Conservation (phyloP, 2,797 vertebrate genomes). For the Australoheros facetus region DNA sequence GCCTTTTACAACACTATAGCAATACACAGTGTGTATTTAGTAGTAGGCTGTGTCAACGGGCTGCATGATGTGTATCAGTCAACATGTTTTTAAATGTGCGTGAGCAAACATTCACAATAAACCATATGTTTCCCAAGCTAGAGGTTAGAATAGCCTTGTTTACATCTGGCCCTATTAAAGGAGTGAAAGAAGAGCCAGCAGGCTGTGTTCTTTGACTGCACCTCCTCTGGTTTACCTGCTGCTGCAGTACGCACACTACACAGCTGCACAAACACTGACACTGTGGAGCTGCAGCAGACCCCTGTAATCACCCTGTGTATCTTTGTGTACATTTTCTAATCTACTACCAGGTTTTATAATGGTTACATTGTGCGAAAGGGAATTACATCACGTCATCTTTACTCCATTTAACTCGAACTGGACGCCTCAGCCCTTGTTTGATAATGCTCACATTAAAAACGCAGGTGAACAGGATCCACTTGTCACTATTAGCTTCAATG, state of each 20-base stretch:
- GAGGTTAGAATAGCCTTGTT: slow-evolving; percentile 57
- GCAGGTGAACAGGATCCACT: neutral
- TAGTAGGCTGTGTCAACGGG: slow-evolving; percentile 73
- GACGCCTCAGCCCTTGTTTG: neutral
- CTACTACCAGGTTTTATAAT: slow-evolving; percentile 41
- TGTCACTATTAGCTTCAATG: neutral
- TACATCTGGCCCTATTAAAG: slow-evolving; percentile 52
- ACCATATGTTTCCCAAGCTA: slow-evolving; percentile 45
- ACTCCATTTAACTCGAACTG: neutral
- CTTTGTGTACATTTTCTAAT: slow-evolving; percentile 47
- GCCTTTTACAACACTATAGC: slow-evolving; percentile 35
- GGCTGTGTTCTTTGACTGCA: slow-evolving; percentile 36
- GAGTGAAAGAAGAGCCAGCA: slow-evolving; percentile 42
- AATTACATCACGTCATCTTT: slow-evolving; percentile 33
- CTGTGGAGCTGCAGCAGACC: slow-evolving; percentile 7
- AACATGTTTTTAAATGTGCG: slow-evolving; percentile 75
- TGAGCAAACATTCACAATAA: slow-evolving; percentile 70
- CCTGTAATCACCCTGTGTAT: slow-evolving; percentile 24
- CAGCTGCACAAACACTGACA: slow-evolving; percentile 78
- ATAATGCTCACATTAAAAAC: neutral
- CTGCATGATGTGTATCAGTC: slow-evolving; percentile 65
- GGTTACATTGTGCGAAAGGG: slow-evolving; percentile 22
- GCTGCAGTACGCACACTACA: slow-evolving; percentile 46
- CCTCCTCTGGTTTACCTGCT: slow-evolving; percentile 46
- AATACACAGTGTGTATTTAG: slow-evolving; percentile 39